Evolutionary conservation across 2,888 invertebrate genomes (phyloP).

Genomic region (Crematogaster levior): DNA sequence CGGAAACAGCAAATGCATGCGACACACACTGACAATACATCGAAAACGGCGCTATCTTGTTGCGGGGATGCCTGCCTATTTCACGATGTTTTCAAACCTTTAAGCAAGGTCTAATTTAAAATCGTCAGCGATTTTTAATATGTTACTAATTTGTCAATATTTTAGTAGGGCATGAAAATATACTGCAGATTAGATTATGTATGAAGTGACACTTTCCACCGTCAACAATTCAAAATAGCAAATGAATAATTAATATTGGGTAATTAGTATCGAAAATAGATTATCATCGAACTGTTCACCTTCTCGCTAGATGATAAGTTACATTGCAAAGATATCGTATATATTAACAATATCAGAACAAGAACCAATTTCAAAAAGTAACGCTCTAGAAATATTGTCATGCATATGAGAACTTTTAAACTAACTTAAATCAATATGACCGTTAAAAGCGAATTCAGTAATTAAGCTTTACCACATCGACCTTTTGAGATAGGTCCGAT

Average conservation of each 20-base stretch:
- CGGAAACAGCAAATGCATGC: conserved; percentile 73
- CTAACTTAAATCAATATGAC: neutral
- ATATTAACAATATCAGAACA: neutral
- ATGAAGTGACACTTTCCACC: neutral
- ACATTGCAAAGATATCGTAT: neutral
- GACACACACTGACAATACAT: conserved; percentile 62
- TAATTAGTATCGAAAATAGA: neutral
- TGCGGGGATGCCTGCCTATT: conserved; percentile 63
- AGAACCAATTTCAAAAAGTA: conserved; percentile 2
- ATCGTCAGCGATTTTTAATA: conserved; percentile 68
- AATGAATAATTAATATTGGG: neutral
- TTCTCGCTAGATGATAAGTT: neutral
- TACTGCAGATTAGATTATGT: neutral
- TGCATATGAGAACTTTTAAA: neutral
- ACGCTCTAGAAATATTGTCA: neutral
- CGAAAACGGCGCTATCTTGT: conserved; percentile 61
- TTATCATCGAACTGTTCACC: neutral
- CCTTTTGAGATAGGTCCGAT: conserved; percentile 44
- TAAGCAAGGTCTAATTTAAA: conserved; percentile 72
- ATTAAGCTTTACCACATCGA: conserved; percentile 18
- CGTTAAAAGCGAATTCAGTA: conserved; percentile 11
- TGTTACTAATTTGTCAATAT: neutral
- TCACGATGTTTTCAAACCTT: conserved; percentile 76
- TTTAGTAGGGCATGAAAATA: neutral
- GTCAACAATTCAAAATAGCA: neutral